Evolutionary conservation across 2,888 invertebrate species (phyloP).

Genomic region (Sylvicola cinctus): DNA sequence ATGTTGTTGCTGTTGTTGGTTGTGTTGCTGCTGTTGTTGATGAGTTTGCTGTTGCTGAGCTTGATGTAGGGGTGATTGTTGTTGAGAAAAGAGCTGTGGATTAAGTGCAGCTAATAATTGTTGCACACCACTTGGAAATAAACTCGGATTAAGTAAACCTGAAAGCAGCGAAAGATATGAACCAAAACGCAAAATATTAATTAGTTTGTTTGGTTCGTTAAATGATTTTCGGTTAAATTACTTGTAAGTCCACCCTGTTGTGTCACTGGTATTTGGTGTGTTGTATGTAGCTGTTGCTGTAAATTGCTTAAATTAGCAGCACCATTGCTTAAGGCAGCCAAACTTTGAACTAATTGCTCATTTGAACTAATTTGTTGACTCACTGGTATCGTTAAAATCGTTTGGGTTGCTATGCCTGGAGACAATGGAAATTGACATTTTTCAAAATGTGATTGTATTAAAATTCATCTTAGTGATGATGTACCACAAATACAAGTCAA

Average conservation of each 20-base stretch:
- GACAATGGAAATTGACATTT: conserved; percentile 6
- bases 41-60: conserved; percentile 14
- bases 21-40: conserved; percentile 9
- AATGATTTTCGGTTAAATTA: no score
- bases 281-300: conserved; percentile 31
- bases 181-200: no score
- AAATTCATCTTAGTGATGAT: conserved; percentile 3
- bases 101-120: conserved; percentile 55
- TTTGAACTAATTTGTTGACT: conserved; percentile 60
- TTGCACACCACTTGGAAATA: conserved; percentile 51
- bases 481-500: not conserved
- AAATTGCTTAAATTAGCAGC: conserved; percentile 39
- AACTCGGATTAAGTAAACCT: conserved; percentile 51
- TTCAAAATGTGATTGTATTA: conserved; percentile 1
- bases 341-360: conserved; percentile 29
- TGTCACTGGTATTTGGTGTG: conserved; percentile 25
- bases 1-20: conserved; percentile 15
- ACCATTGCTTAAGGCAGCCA: conserved; percentile 12
- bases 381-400: conserved; percentile 86
- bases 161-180: no score
- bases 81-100: conserved; percentile 36
- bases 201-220: no score
- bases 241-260: conserved; percentile 26
- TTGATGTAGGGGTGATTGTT: conserved; percentile 14
- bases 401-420: conserved; percentile 82